Evolutionary conservation across 2,888 invertebrate species (phyloP).

Genomic region (Melangyna quadrimaculata): DNA sequence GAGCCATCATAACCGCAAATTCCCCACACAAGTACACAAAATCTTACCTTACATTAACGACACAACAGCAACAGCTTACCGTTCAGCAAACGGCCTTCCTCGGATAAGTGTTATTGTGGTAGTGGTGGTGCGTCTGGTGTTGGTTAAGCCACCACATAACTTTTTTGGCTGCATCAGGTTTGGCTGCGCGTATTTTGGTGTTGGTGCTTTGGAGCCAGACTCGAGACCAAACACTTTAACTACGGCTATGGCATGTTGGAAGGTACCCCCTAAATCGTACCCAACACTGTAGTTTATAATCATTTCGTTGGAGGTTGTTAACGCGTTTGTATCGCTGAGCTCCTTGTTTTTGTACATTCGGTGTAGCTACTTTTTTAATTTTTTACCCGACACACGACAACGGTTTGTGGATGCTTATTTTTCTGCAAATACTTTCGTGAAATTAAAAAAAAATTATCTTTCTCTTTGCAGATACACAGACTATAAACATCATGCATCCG

Average conservation of each 20-base stretch:
- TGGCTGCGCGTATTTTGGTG: constrained; percentile 36
- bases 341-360: constrained; percentile 53
- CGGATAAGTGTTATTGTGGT: background rate
- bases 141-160: constrained; percentile 75
- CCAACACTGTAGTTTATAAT: constrained; percentile 80
- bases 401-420: constrained; percentile 35
- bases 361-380: constrained; percentile 42
- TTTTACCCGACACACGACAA: constrained; percentile 27
- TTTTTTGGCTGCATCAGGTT: constrained; percentile 71
- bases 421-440: constrained; percentile 1
- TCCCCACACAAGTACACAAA: constrained; percentile 14
- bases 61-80: constrained; percentile 3
- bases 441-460: constrained; percentile 38
- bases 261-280: constrained; percentile 66
- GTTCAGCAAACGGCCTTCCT: constrained; percentile 58
- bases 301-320: constrained; percentile 81
- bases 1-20: constrained; percentile 14
- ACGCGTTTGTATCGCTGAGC: constrained; percentile 79
- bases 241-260: constrained; percentile 36
- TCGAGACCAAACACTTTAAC: constrained; percentile 40
- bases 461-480: constrained; percentile 59
- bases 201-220: constrained; percentile 47
- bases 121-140: constrained; percentile 50
- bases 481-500: constrained; percentile 77
- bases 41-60: constrained; percentile 7